Percentiles rank a stretch among this genome's conserved stretches.
Evolutionary conservation across 2,888 invertebrate species (phyloP).

Genomic region (Tetropium fuscum): DNA sequence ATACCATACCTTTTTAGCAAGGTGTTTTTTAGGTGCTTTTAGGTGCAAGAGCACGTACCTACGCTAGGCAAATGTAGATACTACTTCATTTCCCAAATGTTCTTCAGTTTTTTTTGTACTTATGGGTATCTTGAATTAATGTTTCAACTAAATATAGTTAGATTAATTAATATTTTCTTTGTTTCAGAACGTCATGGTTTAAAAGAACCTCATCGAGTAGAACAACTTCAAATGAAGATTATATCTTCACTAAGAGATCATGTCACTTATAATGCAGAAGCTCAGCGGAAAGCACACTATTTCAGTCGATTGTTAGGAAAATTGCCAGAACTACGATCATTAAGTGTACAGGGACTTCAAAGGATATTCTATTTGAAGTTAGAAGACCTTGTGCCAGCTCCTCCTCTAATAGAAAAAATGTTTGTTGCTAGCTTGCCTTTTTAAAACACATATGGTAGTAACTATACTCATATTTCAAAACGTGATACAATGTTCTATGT

Average conservation of each 20-base stretch:
- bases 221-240: constrained; percentile 96
- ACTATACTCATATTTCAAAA: constrained; percentile 41
- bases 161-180: too few species aligned
- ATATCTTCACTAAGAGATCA: constrained; percentile 96
- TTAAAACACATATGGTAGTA: constrained; percentile 60
- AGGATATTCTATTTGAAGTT: constrained; percentile 94
- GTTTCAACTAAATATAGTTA: too few species aligned
- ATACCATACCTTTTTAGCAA: too few species aligned
- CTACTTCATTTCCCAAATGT: too few species aligned
- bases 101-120: too few species aligned
- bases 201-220: constrained; percentile 91
- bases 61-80: too few species aligned
- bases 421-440: constrained; percentile 95
- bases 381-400: constrained; percentile 92
- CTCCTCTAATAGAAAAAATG: constrained; percentile 94
- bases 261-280: constrained; percentile 91
- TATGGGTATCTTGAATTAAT: too few species aligned
- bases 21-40: too few species aligned
- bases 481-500: constrained; percentile 64
- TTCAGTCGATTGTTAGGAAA: constrained; percentile 94
- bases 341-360: constrained; percentile 94
- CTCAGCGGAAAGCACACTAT: constrained; percentile 91
- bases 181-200: constrained; percentile 90
- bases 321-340: constrained; percentile 90
- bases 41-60: too few species aligned